A percentile compares a stretch with the other conserved stretches of the same genome.
Conservation (phyloP, 2,797 vertebrate genomes). For the Phoeniculus purpureus region DNA sequence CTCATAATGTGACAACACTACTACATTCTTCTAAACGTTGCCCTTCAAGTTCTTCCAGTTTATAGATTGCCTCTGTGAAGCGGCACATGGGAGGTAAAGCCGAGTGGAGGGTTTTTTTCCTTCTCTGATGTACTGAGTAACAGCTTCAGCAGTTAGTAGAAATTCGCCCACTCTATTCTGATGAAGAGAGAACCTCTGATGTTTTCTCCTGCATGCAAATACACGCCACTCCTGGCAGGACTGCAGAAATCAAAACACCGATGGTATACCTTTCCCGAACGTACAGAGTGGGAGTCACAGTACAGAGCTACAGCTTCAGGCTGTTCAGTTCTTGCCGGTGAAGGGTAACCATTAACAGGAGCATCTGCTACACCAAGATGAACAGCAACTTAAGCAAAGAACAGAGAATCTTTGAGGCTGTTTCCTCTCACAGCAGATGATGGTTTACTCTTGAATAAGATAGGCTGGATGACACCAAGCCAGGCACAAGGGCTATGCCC, state of each 20-base stretch:
- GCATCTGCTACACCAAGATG: neutral
- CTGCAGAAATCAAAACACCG: neutral
- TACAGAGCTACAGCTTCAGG: neutral
- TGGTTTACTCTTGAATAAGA: neutral
- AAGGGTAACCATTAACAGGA: neutral
- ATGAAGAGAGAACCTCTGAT: neutral
- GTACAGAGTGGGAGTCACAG: fast-evolving
- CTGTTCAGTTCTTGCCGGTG: neutral
- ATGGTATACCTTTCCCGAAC: neutral
- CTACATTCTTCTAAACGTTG: neutral
- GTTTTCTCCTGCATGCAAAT: neutral
- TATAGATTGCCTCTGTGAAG: neutral
- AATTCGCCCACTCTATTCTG: neutral
- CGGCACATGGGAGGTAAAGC: neutral
- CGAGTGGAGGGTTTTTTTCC: neutral
- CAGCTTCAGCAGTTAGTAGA: neutral
- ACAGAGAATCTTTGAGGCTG: neutral
- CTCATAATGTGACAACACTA: neutral
- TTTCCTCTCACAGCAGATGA: neutral
- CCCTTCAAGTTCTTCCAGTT: neutral
- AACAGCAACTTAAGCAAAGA: neutral
- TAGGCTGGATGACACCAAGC: neutral
- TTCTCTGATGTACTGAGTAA: neutral
- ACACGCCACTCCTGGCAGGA: neutral
- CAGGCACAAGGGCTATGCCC: neutral